Evolutionary conservation across 2,113 vertebrate genomes (phyloP), one percentile per base, ranked within the genome.

Genomic region (Zosterops japonicus): DNA sequence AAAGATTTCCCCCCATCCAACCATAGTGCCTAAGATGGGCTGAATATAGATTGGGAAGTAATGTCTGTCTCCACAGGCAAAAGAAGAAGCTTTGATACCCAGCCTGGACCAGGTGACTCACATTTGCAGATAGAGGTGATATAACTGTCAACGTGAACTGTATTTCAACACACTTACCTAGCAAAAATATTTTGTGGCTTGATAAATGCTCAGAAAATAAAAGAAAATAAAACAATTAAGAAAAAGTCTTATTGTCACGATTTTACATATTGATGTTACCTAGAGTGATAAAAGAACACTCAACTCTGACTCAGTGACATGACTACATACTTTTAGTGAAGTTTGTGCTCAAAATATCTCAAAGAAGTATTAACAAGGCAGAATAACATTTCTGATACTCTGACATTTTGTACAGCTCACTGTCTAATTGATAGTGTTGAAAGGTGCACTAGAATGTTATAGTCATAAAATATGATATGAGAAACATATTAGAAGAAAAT

Each of bases 141-240:
- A 13, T 23, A 75, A 71, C 18, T 85, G 13, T 20, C 19, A 74
- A 41, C 2, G 9, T 3, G 24, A 82, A 46, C 59, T 8, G 31
- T 72, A 70, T 81, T 76, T 91, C 31, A 82, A 56, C 82, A 57
- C 52, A 83, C 75, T 89, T 72, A 87, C 68, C 50, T 56, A 55
- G 49, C n/a, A 97, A 88, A 97, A 95, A 80, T 42, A 93, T 68
- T 79, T 75, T 61, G 46, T 59, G 50, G 12, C 41, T 68, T 70
- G 84, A 75, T 49, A 61, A 80, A 87, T 46, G 28, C 22, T 84
- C 74, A 93, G 72, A 71, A 90, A 78, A 49, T 17, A 53, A 57
- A 87, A 69, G 0, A 83, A 86, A 83, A 85, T 4, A 3, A 61
- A 77, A 12, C 16, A 29, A 68, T 22, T 56, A 83, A 41, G 20